Conservation (phyloP, 2,888 invertebrate species). For the Pheosia tremula region DNA sequence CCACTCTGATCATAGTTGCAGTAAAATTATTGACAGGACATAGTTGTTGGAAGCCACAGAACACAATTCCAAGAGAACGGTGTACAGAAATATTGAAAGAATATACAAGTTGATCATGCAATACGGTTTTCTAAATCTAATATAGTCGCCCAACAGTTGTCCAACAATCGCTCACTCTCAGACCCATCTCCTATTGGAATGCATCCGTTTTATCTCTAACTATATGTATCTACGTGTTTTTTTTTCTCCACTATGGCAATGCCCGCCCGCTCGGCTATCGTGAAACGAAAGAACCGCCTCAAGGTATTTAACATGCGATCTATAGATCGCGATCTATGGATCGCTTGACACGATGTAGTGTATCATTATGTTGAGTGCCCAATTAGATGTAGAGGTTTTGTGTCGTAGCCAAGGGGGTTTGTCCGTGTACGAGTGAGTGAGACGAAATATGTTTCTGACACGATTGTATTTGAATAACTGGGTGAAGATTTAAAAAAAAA, state of each 20-base stretch:
- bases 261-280: conserved; percentile 86
- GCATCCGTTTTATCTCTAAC: conserved; percentile 85
- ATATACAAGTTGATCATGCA: too few species aligned
- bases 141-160: conserved; percentile 6
- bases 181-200: conserved; percentile 52
- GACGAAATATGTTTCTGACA: conserved; percentile 64
- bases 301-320: conserved; percentile 74
- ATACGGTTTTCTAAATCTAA: too few species aligned
- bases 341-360: conserved; percentile 66
- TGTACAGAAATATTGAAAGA: too few species aligned
- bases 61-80: too few species aligned
- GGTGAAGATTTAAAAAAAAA: too few species aligned
- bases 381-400: conserved; percentile 77
- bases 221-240: conserved; percentile 86
- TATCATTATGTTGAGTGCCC: conserved; percentile 71
- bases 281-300: conserved; percentile 83
- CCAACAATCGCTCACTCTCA: conserved; percentile 26
- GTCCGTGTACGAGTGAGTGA: conserved; percentile 70
- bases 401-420: conserved; percentile 84
- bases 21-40: too few species aligned
- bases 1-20: too few species aligned
- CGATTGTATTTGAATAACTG: conserved; percentile 5
- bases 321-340: conserved; percentile 38
- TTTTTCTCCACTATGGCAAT: conserved; percentile 87
- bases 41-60: too few species aligned